Percentiles rank a stretch among this genome's conserved stretches.
These are phyloP conservation scores for Recurvirostra avosetta DNA, from an alignment of 2,113 vertebrate species.

Conservation along the genomic window DNA sequence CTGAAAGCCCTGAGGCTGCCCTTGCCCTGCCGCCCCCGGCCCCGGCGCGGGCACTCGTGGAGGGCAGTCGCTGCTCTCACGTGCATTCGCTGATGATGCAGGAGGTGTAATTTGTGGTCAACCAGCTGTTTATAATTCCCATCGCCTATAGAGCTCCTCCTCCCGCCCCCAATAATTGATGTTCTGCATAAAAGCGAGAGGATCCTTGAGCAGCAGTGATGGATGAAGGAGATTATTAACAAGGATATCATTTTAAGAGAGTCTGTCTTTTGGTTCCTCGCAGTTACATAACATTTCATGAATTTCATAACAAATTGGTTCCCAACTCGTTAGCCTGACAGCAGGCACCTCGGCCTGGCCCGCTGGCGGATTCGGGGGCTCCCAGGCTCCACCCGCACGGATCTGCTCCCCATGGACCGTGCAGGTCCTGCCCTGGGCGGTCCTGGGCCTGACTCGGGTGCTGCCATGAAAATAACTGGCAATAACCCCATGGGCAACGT, in stretches of 20 bases:
- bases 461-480: not conserved
- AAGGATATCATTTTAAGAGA: slow-evolving; percentile 48
- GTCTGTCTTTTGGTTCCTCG: not conserved
- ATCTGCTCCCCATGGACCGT: not conserved
- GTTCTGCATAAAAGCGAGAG: not conserved
- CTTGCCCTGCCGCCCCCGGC: not conserved
- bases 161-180: not conserved
- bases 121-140: slow-evolving; percentile 41
- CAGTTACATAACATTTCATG: slow-evolving; percentile 24
- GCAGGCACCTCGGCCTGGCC: not conserved
- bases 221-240: slow-evolving; percentile 60
- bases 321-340: not conserved
- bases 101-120: slow-evolving; percentile 29
- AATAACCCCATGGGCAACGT: no score
- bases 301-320: not conserved
- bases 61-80: not conserved
- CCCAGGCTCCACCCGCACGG: not conserved
- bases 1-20: not conserved
- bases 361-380: fast-evolving
- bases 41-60: fast-evolving
- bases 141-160: not conserved
- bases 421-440: fast-evolving
- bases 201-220: slow-evolving; percentile 53
- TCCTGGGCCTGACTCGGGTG: not conserved
- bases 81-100: fast-evolving